Base-by-base conservation (phyloP, 1,140 invertebrate species). In the Dreissena rostriformis region DNA sequence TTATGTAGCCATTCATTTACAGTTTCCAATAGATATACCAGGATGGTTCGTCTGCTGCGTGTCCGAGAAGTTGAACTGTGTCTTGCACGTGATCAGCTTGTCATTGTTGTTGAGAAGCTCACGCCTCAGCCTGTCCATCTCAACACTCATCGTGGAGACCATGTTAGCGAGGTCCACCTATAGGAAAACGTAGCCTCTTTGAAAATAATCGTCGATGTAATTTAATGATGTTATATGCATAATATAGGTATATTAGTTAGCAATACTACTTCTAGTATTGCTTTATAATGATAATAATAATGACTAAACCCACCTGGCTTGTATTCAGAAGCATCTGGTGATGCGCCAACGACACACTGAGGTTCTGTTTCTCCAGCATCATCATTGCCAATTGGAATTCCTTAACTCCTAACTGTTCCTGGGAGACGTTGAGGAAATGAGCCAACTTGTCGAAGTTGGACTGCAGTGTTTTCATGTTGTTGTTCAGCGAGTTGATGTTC, bases 291-390 rank as follows among this genome's bases (percentile, higher is more conserved):
- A n/a, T n/a, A n/a, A n/a, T n/a, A n/a, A n/a, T n/a, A 39, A 22
- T 19, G 51, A 72, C 1, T 29, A 7, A 51, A 2, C 7, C 15
- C 53, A 82, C 80, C 72, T 82, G 57, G 22, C 71, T 85, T 28
- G 84, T 80, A 39, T 82, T 84, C 61, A 88, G 71, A 2, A 86
- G 39, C n/a, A 84, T n/a, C 26, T 88, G 67, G 22, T 86, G 84
- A 12, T 66, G 67, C 0, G 83, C 55, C 7, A 88, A 28, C 39
- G 55, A 71, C 1, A 71, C 53, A 15, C 71, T 29, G 7, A 88
- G 22, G 15, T 88, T 55, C 12, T 80, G 28, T 6, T 85, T 79
- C 61, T 80, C 51, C 57, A 80, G n/a, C 22, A 77, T 68, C 12
- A 83, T 63, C 0, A 15, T 28, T 10, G 79, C 11, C 14, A 81